Base-by-base conservation (phyloP, 2,888 invertebrate species). In the Drosophila longiperda region DNA sequence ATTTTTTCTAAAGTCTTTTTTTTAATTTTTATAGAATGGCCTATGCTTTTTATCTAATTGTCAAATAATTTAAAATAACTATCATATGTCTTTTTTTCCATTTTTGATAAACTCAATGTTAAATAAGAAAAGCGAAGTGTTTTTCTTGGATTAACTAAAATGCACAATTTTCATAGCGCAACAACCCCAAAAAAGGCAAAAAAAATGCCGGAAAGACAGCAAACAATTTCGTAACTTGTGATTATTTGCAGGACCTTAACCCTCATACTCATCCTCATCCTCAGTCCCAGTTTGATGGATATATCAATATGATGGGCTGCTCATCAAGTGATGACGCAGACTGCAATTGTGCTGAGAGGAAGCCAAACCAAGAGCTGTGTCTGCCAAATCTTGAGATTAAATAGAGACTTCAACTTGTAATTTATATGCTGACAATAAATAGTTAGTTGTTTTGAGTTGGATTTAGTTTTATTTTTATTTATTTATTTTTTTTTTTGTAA, bases 161-260 rank as follows among this genome's bases (percentile, higher is more conserved):
- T 54, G 53, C 40, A 6, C 3, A 3, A 23, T n/a, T 54, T 12
- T 40, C 17, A 50, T 20, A 66, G 81, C 40, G 49, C 69, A 34
- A 49, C 26, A 3, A 29, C 15, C 15, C 45, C 38, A 15, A 2
- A 54, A 34, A 3, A 8, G 52, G 52, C 29, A 29, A 6, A 6
- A 20, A 12, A 38, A 26, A 11, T 45, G 53, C 20, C 15, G 34
- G 23, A 20, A 53, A 58, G 29, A 29, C 29, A 63, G 54, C 40
- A 50, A 78, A 38, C 55, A 82, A 65, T 67, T 73, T 69, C 36
- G 55, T 26, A 73, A 66, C 72, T 83, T 75, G 50, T 83, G 79
- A 75, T 69, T 84, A 82, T 72, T 71, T 72, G 59, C 80, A 66
- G 71, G 75, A 82, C 75, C 88, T 82, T 70, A 58, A 66, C 66